Evolutionary conservation across 2,113 vertebrate species (phyloP).

Genomic region (Desmodus rotundus): DNA sequence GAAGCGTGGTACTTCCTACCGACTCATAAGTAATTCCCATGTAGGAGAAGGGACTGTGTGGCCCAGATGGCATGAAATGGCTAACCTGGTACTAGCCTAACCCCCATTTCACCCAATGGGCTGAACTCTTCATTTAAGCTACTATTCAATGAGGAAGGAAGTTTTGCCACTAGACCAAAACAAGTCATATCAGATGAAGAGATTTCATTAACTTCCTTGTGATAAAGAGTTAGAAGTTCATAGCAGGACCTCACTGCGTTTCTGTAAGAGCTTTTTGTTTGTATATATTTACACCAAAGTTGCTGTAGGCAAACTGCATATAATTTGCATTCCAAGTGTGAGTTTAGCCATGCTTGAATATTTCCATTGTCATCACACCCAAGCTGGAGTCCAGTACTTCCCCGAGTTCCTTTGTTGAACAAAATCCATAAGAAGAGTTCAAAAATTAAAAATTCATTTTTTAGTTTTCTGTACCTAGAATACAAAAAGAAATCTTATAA

Average conservation of each 20-base stretch:
- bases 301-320: background rate
- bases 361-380: background rate
- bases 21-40: background rate
- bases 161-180: background rate
- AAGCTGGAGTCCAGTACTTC: constrained; percentile 1
- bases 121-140: background rate
- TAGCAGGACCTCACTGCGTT: background rate
- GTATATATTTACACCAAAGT: background rate
- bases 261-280: background rate
- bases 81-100: background rate
- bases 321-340: background rate
- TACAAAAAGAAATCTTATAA: constrained; percentile 4
- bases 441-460: background rate
- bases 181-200: background rate
- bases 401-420: background rate
- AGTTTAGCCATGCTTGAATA: background rate
- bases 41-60: background rate
- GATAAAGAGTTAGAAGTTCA: background rate
- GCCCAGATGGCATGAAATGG: background rate
- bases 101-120: background rate
- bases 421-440: background rate
- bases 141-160: background rate
- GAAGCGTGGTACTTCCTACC: background rate
- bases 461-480: background rate
- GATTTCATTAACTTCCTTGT: constrained; percentile 18